These are phyloP conservation scores for Embiotoca jacksoni DNA, from an alignment of 2,113 vertebrate genomes.

Conservation along the genomic window DNA sequence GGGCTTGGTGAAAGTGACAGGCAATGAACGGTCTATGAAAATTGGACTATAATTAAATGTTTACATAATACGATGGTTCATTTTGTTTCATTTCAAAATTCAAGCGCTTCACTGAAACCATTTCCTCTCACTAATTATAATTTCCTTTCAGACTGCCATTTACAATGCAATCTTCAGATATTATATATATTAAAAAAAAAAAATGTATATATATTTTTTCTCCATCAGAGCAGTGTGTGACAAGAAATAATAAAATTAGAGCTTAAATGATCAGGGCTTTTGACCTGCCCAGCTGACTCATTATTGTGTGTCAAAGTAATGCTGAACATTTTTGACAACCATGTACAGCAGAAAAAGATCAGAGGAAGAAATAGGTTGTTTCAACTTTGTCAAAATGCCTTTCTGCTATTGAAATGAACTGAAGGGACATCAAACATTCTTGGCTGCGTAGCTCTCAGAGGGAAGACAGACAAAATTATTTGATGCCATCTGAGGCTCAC, in stretches of 20 bases:
- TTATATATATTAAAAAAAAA: conserved; percentile 79
- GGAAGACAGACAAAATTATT: conserved; percentile 69
- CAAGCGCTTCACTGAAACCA: conserved; percentile 94
- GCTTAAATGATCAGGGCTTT: conserved; percentile 95
- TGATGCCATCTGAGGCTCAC: conserved; percentile 73
- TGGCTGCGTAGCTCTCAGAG: conserved; percentile 60
- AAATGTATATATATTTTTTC: conserved; percentile 96
- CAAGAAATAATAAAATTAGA: conserved; percentile 96
- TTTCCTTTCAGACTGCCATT: conserved; percentile 97
- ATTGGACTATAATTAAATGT: conserved; percentile 95
- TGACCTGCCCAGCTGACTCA: conserved; percentile 94
- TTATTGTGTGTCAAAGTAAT: conserved; percentile 92
- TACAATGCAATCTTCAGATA: conserved; percentile 97
- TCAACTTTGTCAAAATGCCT: conserved; percentile 73
- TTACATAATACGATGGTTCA: conserved; percentile 90
- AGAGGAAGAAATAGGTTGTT: conserved; percentile 72
- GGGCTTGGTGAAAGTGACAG: conserved; percentile 61
- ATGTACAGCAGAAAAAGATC: conserved; percentile 83
- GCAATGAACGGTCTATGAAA: conserved; percentile 87
- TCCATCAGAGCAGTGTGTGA: conserved; percentile 91
- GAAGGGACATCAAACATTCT: conserved; percentile 71
- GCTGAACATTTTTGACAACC: conserved; percentile 94
- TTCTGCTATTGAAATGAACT: conserved; percentile 71
- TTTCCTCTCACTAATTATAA: conserved; percentile 99
- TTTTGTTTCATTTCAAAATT: conserved; percentile 94